phyloP scores from a whole-genome alignment of 1,140 invertebrate genomes.

The Pogonomyrmex californicus region DNA sequence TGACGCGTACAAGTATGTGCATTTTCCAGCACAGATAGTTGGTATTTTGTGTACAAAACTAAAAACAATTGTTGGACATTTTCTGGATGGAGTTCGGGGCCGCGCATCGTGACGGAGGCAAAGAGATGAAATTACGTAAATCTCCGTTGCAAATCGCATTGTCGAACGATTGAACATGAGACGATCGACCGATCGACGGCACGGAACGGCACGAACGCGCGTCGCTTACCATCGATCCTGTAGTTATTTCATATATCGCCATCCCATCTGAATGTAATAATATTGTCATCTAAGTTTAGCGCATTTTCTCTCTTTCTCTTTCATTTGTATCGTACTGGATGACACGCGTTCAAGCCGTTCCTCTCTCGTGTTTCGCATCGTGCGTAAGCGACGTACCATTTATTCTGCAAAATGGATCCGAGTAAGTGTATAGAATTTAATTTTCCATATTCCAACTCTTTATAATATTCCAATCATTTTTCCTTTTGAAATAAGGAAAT shows the following conservation, averaged over 20 bases:
- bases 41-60: conserved; percentile 85
- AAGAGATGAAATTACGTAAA: neutral
- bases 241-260: conserved; percentile 47
- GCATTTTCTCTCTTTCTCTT: conserved; percentile 16
- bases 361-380: neutral
- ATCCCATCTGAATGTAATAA: conserved; percentile 54
- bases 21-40: conserved; percentile 83
- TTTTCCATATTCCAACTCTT: neutral
- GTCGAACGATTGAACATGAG: conserved; percentile 6
- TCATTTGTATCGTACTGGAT: neutral
- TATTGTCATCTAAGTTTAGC: conserved; percentile 48
- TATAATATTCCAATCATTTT: neutral
- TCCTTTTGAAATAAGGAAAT: neutral
- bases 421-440: neutral
- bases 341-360: conserved; percentile 36
- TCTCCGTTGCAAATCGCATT: conserved; percentile 27
- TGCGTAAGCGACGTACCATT: neutral
- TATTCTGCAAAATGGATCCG: conserved; percentile 43
- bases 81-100: neutral
- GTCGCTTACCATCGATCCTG: conserved; percentile 22
- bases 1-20: conserved; percentile 79
- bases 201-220: conserved; percentile 29
- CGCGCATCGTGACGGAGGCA: neutral
- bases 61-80: conserved; percentile 69
- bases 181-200: conserved; percentile 33